phyloP scores from a whole-genome alignment of 1,140 invertebrate species.

The Drosophila busckii region DNA sequence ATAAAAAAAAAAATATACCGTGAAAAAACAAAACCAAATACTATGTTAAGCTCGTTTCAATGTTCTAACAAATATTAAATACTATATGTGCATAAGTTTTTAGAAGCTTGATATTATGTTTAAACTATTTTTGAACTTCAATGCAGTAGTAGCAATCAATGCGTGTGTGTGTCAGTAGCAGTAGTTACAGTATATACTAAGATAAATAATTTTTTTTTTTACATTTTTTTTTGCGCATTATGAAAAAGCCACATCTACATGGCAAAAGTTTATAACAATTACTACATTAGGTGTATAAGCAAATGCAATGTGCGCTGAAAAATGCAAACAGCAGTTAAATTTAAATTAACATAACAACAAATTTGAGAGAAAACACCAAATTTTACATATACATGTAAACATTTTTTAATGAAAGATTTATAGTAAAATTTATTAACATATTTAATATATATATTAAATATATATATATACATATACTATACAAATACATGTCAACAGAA shows the following conservation, averaged over 20 bases:
- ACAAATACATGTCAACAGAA: conserved; percentile 25
- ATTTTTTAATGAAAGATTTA: conserved; percentile 72
- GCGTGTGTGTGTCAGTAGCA: conserved; percentile 60
- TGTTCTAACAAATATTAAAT: conserved; percentile 26
- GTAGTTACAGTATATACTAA: conserved; percentile 10
- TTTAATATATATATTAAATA: conserved; percentile 35
- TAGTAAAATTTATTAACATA: conserved; percentile 73
- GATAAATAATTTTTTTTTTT: conserved; percentile 30
- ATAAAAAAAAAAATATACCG: not conserved
- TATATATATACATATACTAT: conserved; percentile 35
- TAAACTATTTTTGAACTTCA: conserved; percentile 20
- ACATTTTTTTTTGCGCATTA: conserved; percentile 39
- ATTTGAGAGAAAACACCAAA: conserved; percentile 70
- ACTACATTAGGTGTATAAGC: too few relatives aligned
- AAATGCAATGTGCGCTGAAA: conserved; percentile 22
- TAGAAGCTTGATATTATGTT: too few relatives aligned
- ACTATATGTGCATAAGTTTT: conserved; percentile 8
- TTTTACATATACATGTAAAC: conserved; percentile 48
- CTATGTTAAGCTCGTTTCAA: conserved; percentile 34
- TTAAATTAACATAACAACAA: conserved; percentile 36
- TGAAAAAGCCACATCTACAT: conserved; percentile 68
- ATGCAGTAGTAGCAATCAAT: conserved; percentile 51
- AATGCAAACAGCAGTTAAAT: conserved; percentile 2
- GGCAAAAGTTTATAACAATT: too few relatives aligned
- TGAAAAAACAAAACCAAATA: conserved; percentile 17